phyloP scores from a whole-genome alignment of 2,888 invertebrate genomes.

The Idaea dimidiata region DNA sequence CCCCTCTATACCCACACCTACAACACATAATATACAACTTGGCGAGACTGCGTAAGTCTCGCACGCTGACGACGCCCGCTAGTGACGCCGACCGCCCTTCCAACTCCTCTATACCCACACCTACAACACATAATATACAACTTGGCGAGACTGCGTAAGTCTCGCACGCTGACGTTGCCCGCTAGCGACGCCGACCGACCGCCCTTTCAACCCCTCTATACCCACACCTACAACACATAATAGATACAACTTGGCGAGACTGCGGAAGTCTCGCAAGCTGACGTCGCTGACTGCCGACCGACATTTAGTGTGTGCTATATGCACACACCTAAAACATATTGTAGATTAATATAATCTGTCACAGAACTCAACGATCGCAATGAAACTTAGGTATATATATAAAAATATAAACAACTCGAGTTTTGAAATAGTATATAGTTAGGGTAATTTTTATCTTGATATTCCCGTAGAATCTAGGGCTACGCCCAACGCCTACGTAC shows the following conservation, averaged over 20 bases:
- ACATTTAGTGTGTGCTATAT: too few species aligned
- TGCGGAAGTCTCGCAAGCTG: too few species aligned
- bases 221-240: not conserved
- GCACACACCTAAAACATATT: too few species aligned
- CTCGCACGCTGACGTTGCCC: constrained; percentile 97
- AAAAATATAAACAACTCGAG: too few species aligned
- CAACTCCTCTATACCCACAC: constrained; percentile 94
- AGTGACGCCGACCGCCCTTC: constrained; percentile 95
- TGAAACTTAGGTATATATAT: too few species aligned
- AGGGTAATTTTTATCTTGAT: too few species aligned
- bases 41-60: constrained; percentile 91
- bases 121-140: constrained; percentile 79
- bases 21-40: constrained; percentile 58
- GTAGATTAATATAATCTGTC: too few species aligned
- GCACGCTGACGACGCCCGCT: constrained; percentile 97
- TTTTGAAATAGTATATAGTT: too few species aligned
- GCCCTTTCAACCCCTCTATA: not conserved
- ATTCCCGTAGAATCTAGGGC: not conserved
- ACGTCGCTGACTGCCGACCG: too few species aligned
- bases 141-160: constrained; percentile 91
- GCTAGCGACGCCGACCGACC: constrained; percentile 79
- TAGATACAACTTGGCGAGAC: too few species aligned
- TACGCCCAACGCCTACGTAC: too few species aligned
- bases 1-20: constrained; percentile 1
- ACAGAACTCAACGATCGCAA: too few species aligned